Conservation (phyloP, 2,113 vertebrate species). For the Peromyscus leucopus region DNA sequence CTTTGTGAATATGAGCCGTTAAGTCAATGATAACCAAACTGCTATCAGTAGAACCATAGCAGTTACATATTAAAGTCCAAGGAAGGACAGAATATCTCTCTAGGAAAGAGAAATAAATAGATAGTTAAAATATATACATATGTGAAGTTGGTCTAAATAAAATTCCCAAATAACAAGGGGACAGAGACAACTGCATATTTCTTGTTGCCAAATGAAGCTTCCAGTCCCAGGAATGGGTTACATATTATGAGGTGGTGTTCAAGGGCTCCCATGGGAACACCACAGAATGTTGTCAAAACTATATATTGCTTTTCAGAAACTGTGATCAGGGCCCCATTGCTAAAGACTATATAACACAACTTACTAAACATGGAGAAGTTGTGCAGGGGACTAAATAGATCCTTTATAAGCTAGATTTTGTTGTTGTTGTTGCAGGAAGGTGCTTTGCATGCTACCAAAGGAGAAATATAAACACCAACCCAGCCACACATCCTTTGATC, state of each 20-base stretch:
- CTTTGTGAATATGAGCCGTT: background rate
- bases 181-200: background rate
- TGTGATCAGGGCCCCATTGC: fast-evolving
- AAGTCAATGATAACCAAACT: background rate
- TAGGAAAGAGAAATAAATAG: background rate
- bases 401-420: no score
- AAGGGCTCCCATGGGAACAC: background rate
- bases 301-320: background rate
- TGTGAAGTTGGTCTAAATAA: background rate
- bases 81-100: fast-evolving
- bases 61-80: no score
- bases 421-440: no score
- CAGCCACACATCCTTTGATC: background rate
- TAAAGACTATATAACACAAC: background rate
- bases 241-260: background rate
- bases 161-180: background rate
- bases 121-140: background rate
- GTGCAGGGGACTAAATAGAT: background rate
- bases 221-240: no score
- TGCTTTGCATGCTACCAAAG: background rate
- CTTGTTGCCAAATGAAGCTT: background rate
- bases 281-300: background rate
- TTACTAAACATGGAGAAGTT: no score
- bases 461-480: background rate
- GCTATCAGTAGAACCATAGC: background rate